These are phyloP conservation scores for Amphipyra tragopoginis DNA, from an alignment of 2,888 invertebrate genomes.

Conservation along the genomic window DNA sequence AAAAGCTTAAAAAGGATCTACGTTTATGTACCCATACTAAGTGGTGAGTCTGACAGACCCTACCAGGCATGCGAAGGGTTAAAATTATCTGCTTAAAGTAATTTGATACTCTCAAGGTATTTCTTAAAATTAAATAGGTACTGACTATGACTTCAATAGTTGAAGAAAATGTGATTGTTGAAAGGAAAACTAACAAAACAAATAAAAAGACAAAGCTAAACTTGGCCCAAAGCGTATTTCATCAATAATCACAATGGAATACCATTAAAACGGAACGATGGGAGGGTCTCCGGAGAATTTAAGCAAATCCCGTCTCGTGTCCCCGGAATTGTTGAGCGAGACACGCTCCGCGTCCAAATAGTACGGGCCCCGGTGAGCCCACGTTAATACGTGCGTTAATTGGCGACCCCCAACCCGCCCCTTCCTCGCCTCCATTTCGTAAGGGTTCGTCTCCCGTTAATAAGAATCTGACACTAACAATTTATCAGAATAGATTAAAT, in stretches of 20 bases:
- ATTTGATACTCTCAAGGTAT: not conserved
- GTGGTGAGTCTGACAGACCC: no score
- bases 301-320: slow-evolving; percentile 56
- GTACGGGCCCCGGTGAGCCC: slow-evolving; percentile 53
- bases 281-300: slow-evolving; percentile 51
- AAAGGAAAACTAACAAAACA: slow-evolving; percentile 1
- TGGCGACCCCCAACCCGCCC: slow-evolving; percentile 54
- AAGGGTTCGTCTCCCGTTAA: slow-evolving; percentile 56
- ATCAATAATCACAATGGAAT: slow-evolving; percentile 54
- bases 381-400: slow-evolving; percentile 69
- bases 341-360: slow-evolving; percentile 62
- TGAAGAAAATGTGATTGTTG: not conserved
- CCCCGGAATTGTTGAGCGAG: slow-evolving; percentile 43
- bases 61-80: no score
- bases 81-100: slow-evolving; percentile 7
- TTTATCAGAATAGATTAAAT: slow-evolving; percentile 58
- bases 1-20: no score
- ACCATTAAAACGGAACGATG: slow-evolving; percentile 53
- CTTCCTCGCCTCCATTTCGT: slow-evolving; percentile 46
- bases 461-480: slow-evolving; percentile 61
- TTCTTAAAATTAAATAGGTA: slow-evolving; percentile 4
- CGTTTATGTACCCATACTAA: no score
- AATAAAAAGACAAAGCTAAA: slow-evolving; percentile 1
- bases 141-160: not conserved
- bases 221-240: slow-evolving; percentile 23